Conservation (phyloP, 2,888 invertebrate genomes). For the Xestia xanthographa region DNA sequence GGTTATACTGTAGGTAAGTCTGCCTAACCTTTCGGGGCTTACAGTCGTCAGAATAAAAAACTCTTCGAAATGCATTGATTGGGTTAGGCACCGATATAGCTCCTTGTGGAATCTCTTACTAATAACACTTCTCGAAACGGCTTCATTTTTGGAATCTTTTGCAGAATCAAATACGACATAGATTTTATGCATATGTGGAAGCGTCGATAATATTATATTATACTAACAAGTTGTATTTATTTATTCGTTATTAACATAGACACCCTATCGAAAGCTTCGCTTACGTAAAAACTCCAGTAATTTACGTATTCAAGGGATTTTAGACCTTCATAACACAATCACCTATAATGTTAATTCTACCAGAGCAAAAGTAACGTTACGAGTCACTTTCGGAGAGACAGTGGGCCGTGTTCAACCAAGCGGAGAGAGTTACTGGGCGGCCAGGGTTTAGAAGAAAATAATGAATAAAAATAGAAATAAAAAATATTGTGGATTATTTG, state of each 20-base stretch:
- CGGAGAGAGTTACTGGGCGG: too few species aligned
- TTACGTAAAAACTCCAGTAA: background rate
- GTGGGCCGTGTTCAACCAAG: too few species aligned
- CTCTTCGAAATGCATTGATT: background rate
- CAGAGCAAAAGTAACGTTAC: too few species aligned
- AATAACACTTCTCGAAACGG: background rate
- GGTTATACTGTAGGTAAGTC: background rate
- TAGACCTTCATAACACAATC: too few species aligned
- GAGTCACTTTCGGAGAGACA: too few species aligned
- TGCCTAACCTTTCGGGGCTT: background rate
- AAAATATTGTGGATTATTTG: too few species aligned
- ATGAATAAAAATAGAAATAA: too few species aligned
- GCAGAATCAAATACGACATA: too few species aligned
- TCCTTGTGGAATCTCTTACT: conserved; percentile 13
- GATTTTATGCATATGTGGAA: background rate
- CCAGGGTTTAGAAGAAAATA: too few species aligned
- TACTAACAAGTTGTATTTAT: background rate
- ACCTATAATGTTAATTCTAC: too few species aligned
- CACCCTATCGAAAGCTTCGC: background rate
- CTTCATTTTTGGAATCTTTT: background rate
- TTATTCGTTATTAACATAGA: background rate
- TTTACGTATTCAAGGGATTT: background rate
- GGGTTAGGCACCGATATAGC: background rate
- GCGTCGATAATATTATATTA: too few species aligned
- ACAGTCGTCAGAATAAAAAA: background rate